A percentile compares a stretch with the other conserved stretches of the same genome.
Conservation (phyloP, 2,113 vertebrate species). For the Lophotis ruficrista region DNA sequence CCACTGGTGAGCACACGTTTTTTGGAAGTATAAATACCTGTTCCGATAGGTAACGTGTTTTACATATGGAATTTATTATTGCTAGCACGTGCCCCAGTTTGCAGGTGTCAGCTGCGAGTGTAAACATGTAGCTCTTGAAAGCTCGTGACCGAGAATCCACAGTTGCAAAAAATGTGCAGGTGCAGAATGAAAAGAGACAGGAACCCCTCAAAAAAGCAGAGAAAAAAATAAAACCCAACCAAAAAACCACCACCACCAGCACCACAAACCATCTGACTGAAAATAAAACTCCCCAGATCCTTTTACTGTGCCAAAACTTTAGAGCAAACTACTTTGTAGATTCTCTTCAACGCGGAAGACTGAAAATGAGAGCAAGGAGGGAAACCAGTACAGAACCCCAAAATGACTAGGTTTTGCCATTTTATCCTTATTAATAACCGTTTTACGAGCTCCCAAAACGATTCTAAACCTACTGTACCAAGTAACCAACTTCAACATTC, state of each 20-base stretch:
- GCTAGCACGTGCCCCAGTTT: not conserved
- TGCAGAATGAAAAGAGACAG: not conserved
- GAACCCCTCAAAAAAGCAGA: not conserved
- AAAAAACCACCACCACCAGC: not conserved
- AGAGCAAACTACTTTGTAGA: not conserved
- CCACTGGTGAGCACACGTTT: not conserved
- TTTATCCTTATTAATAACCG: constrained; percentile 20
- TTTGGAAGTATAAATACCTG: not conserved
- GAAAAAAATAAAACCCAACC: not conserved
- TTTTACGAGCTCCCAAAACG: constrained; percentile 4
- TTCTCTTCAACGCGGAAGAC: not conserved
- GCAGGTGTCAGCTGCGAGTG: not conserved
- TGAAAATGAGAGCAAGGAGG: not conserved
- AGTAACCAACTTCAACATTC: not conserved
- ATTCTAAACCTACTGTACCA: not conserved
- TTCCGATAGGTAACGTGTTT: not conserved
- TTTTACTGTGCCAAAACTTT: not conserved
- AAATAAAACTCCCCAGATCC: not conserved
- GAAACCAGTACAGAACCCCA: not conserved
- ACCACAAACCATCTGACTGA: not conserved
- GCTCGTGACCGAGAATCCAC: not conserved
- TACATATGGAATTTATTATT: not conserved
- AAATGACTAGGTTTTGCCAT: not conserved
- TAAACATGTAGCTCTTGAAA: not conserved
- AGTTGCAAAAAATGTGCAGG: not conserved